Evolutionary conservation across 2,888 invertebrate species (phyloP).

Genomic region (Dimorphilus gyrociliatus): DNA sequence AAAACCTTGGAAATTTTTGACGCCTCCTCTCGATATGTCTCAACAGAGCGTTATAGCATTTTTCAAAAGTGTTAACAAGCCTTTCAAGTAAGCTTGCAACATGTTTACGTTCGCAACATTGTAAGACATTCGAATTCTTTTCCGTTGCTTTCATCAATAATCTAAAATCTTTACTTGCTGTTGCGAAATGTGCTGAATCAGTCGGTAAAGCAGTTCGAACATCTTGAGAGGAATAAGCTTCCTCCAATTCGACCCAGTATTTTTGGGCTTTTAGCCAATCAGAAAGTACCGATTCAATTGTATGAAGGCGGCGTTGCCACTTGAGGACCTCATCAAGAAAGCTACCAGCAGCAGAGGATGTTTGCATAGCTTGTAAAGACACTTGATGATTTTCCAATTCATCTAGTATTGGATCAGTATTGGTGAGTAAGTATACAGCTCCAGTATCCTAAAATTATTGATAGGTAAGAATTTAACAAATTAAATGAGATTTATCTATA

Average conservation of each 20-base stretch:
- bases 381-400: conserved; percentile 36
- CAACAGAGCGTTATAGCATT: conserved; percentile 25
- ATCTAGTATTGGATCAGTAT: conserved; percentile 32
- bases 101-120: conserved; percentile 32
- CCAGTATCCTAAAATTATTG: conserved; percentile 18
- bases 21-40: conserved; percentile 24
- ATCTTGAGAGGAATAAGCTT: conserved; percentile 28
- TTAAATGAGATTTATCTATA: too few relatives aligned
- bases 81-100: conserved; percentile 27
- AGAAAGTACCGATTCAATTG: conserved; percentile 32
- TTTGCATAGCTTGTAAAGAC: conserved; percentile 32
- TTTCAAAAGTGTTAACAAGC: conserved; percentile 25
- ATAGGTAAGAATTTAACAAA: too few relatives aligned
- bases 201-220: conserved; percentile 23
- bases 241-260: conserved; percentile 34
- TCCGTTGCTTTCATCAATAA: conserved; percentile 35
- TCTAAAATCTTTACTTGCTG: conserved; percentile 30
- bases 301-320: conserved; percentile 36
- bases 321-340: conserved; percentile 36
- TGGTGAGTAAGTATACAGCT: conserved; percentile 19
- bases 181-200: conserved; percentile 28
- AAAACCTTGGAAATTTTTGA: conserved; percentile 31
- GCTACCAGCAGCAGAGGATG: conserved; percentile 32
- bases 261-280: conserved; percentile 35
- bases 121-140: conserved; percentile 35